Base-by-base conservation (phyloP, 2,888 invertebrate genomes). In the Arctia plantaginis region DNA sequence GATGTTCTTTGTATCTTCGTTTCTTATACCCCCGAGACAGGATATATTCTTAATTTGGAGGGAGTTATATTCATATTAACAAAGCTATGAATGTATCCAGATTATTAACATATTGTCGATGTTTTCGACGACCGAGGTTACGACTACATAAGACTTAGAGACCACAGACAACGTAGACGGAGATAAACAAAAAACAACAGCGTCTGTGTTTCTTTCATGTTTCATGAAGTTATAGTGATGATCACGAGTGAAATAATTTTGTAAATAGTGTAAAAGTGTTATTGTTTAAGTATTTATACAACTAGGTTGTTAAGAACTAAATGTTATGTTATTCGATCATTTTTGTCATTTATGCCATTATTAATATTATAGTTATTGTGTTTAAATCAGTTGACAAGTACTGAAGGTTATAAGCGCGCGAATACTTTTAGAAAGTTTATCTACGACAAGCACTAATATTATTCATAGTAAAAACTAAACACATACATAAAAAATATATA, bases 351-450 rank as follows among this genome's bases (percentile, higher is more conserved):
- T 4, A 23, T 30, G 44, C 13, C 23, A 23, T 47, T n/a, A 33
- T 35, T 20, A 68, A 0, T 23, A 2, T 2, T 65, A 35, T n/a
- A n/a, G n/a, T n/a, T n/a, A n/a, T n/a, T n/a, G n/a, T 65, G 35
- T n/a, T 13, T 65, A 15, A 10, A 3, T 51, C 15, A 33, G 1
- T 33, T 35, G 55, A n/a, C 35, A 15, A 33, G 69, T 69, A 35
- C 8, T 55, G n/a, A 65, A 47, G 47, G 80, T 83, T 81, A 83
- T 39, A 71, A 39, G 74, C 77, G 71, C 80, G 84, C 84, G 79
- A 79, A 82, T 77, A 79, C 23, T 68, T 69, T 74, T 67, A 72
- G 62, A 71, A 13, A 67, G 65, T 68, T 72, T 35, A 35, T 35
- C 7, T 51, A 51, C 8, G 51, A 2, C 10, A n/a, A 12, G 4